These are phyloP conservation scores for Phalacrocorax carbo DNA, from an alignment of 2,113 vertebrate species.

Conservation along the genomic window DNA sequence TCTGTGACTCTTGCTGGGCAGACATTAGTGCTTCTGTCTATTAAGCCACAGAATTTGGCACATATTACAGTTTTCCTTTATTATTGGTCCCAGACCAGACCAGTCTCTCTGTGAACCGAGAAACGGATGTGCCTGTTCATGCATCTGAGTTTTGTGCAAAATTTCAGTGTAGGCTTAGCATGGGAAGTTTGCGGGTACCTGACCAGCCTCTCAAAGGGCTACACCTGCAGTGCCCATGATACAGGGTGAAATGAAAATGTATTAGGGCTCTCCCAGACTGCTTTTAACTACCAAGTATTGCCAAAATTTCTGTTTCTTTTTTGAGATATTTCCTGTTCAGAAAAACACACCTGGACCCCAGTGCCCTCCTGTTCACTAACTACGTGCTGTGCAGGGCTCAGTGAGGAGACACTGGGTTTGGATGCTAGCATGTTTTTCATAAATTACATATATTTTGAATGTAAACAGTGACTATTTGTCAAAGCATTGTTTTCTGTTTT, in stretches of 20 bases:
- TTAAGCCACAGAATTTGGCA: neutral
- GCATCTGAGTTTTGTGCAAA: neutral
- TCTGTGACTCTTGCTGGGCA: neutral
- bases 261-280: neutral
- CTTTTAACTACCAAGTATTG: neutral
- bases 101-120: neutral
- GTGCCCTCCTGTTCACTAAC: neutral
- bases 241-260: neutral
- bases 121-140: neutral
- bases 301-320: neutral
- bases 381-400: neutral
- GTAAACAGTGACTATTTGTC: neutral
- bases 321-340: neutral
- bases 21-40: neutral
- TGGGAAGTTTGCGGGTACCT: neutral
- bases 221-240: neutral
- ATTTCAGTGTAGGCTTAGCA: neutral
- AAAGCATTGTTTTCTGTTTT: neutral
- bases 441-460: neutral
- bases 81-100: neutral
- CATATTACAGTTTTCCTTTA: neutral
- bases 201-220: neutral
- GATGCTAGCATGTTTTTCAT: neutral
- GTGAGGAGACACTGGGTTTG: neutral
- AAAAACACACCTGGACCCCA: neutral